Evolutionary conservation across 2,797 vertebrate species (phyloP), one percentile per base, ranked within the genome.

Genomic region (Notamacropus eugenii): DNA sequence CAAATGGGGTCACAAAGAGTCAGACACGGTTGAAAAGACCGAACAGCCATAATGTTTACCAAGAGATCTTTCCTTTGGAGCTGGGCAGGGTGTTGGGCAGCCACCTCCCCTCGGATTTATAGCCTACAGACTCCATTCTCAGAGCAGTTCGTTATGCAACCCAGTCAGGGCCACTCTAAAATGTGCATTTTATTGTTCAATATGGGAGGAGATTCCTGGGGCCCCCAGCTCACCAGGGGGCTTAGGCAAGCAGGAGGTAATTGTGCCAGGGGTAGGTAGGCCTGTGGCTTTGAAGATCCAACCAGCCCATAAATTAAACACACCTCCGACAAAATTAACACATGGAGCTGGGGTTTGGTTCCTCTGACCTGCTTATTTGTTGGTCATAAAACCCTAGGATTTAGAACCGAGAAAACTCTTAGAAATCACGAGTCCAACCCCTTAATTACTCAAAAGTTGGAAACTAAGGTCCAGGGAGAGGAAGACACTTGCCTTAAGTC

Each of bases 131-230:
- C 5, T 95, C 82, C 59, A 59, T 74, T 93, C 74, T 95, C 96
- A 19, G 34, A 94, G 34, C 92, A 96, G 92, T 50, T 62, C 92
- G 91, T 92, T 95, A 54, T 0, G 50, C 87, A 95, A 93, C 55
- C 40, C 40, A 5, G 74, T 3, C 40, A 92, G 74, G 4, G 50
- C 91, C 5, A 46, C 94, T 97, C 67, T 95, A 94, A 98, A 95
- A 97, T 74, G 46, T 40, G 55, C 92, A 56, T 90, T 97, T 97
- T 95, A 94, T 74, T 96, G 96, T 97, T 91, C 95, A 95, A 57
- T 90, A 90, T 28, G 34, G 74, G 74, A 87, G 74, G 74, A 87
- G 22, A 87, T 50, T 87, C 74, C 74, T 87, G 40, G 40, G 40
- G 74, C 74, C 40, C 74, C 74, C 74, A 87, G 74, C 74, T 87